phyloP scores from a whole-genome alignment of 64 coral and sea anemone species.

The Stichodactyla mertensii region DNA sequence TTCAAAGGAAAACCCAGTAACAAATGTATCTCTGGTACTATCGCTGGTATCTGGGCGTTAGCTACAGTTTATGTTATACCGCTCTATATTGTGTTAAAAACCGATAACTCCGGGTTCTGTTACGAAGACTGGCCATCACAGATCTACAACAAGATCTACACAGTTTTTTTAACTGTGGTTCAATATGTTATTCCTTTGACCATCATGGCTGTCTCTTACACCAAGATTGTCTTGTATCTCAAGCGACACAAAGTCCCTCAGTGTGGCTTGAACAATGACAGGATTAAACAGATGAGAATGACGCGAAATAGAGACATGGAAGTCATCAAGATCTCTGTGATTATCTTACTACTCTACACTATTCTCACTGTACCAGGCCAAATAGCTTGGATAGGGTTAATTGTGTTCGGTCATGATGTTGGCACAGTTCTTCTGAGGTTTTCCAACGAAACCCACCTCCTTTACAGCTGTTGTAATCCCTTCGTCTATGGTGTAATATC shows the following conservation, averaged over 20 bases:
- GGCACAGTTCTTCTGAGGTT: not conserved
- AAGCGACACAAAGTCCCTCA: not conserved
- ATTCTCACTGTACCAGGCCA: slow-evolving; percentile 4
- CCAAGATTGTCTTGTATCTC: slow-evolving; percentile 8
- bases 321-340: not conserved
- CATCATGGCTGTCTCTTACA: not conserved
- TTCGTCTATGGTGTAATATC: slow-evolving; percentile 1
- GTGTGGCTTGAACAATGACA: not conserved
- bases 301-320: not conserved
- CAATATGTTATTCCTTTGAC: not conserved
- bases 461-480: slow-evolving; percentile 10
- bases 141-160: not conserved
- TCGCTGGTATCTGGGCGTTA: not conserved
- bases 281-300: no score
- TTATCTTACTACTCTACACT: not conserved
- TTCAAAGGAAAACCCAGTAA: not conserved
- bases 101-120: not conserved
- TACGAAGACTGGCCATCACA: not conserved
- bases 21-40: not conserved
- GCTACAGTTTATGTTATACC: not conserved
- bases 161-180: not conserved
- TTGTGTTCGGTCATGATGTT: not conserved
- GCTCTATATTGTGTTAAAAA: not conserved
- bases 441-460: not conserved
- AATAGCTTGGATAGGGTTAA: not conserved